Base-by-base conservation (phyloP, 1,140 invertebrate species). In the Psilanteris sp. region DNA sequence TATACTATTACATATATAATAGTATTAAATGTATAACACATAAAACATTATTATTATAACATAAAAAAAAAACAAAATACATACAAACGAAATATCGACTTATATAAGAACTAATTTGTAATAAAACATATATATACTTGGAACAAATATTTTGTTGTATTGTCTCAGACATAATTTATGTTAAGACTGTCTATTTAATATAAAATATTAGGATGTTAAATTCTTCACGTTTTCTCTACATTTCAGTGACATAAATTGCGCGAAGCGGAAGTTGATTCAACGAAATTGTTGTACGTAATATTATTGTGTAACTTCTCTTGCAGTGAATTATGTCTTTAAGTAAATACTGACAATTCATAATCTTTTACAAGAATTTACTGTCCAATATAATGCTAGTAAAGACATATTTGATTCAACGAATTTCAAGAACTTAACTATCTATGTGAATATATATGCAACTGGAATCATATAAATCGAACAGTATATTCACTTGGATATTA, bases 161-260 rank as follows among this genome's bases (percentile, higher is more conserved):
- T n/a, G n/a, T n/a, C n/a, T n/a, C n/a, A n/a, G n/a, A n/a, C n/a
- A n/a, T n/a, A n/a, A n/a, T n/a, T n/a, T n/a, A n/a, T n/a, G n/a
- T n/a, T n/a, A n/a, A n/a, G n/a, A n/a, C n/a, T n/a, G n/a, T n/a
- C n/a, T n/a, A n/a, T n/a, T n/a, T n/a, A n/a, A n/a, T n/a, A n/a
- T n/a, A n/a, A n/a, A n/a, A n/a, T n/a, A n/a, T n/a, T n/a, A n/a
- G n/a, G n/a, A n/a, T n/a, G n/a, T n/a, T n/a, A n/a, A n/a, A n/a
- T n/a, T n/a, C n/a, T n/a, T n/a, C n/a, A n/a, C n/a, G n/a, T n/a
- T n/a, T n/a, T n/a, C n/a, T n/a, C n/a, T 13, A 22, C 31, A 50
- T 50, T 32, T 34, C 10, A 5, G 10, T 22, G 6, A 3, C 29
- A 14, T 14, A 50, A 50, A 50, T 50, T 50, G 44, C 44, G 22